Evolutionary conservation across 2,113 vertebrate species (phyloP).

Genomic region (Suncus etruscus): DNA sequence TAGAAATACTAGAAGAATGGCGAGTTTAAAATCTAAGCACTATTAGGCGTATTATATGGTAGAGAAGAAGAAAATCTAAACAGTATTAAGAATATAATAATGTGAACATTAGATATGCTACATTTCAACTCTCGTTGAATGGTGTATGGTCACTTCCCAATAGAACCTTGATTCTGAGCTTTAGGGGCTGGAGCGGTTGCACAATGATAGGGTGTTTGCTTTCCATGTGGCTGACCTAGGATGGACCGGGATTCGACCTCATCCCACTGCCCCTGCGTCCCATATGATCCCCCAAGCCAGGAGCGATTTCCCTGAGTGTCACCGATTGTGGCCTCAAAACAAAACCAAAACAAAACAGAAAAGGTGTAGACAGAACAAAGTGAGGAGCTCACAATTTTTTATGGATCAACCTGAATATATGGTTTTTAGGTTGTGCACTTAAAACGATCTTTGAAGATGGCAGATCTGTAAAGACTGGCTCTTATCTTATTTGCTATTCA

Average conservation of each 20-base stretch:
- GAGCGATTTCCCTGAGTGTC: no score
- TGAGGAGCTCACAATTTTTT: neutral
- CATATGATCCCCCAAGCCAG: no score
- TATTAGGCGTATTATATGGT: neutral
- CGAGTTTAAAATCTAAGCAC: neutral
- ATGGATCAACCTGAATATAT: neutral
- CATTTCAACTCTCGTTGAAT: neutral
- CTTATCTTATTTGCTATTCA: neutral
- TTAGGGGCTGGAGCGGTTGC: no score
- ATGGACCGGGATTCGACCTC: no score
- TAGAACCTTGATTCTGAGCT: neutral
- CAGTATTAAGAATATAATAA: neutral
- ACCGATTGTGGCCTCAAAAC: no score
- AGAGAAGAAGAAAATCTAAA: neutral
- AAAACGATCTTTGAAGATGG: neutral
- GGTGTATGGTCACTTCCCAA: rapidly evolving
- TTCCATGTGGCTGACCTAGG: no score
- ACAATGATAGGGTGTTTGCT: no score
- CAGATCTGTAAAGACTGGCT: neutral
- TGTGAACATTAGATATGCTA: neutral
- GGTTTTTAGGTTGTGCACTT: neutral
- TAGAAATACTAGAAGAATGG: neutral
- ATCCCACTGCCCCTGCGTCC: no score
- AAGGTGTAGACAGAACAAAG: neutral
- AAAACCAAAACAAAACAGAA: no score